Percentiles rank a stretch among this genome's conserved stretches.
Evolutionary conservation across 2,888 invertebrate species (phyloP).

Genomic region (Dynastes tityus): DNA sequence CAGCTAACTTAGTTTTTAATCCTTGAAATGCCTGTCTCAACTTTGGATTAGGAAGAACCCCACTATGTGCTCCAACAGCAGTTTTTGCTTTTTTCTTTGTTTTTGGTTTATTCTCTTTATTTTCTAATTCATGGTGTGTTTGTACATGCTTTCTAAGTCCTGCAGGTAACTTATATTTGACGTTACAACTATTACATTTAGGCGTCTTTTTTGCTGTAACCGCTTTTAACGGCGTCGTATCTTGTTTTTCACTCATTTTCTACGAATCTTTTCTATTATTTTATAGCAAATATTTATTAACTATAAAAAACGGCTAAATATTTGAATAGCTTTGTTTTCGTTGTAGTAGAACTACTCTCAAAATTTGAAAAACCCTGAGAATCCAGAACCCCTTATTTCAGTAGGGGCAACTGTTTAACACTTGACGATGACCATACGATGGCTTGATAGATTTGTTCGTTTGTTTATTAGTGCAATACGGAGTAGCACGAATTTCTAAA

Average conservation of each 20-base stretch:
- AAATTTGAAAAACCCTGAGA: too few species aligned
- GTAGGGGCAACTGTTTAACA: too few species aligned
- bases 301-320: too few species aligned
- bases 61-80: slow-evolving; percentile 18
- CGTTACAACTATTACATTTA: slow-evolving; percentile 1
- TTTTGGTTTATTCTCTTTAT: slow-evolving; percentile 10
- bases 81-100: slow-evolving; percentile 12
- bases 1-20: slow-evolving; percentile 27
- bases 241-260: slow-evolving; percentile 23
- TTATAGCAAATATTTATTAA: too few species aligned
- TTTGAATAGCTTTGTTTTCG: too few species aligned
- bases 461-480: too few species aligned
- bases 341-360: too few species aligned
- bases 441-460: too few species aligned
- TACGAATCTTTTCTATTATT: neutral
- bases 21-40: slow-evolving; percentile 12
- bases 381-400: too few species aligned
- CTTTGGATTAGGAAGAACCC: slow-evolving; percentile 33
- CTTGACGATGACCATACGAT: too few species aligned
- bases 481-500: too few species aligned
- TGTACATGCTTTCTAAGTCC: slow-evolving; percentile 10
- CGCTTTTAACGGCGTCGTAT: neutral
- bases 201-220: neutral
- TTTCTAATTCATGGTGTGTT: neutral
- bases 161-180: slow-evolving; percentile 22